Conservation (phyloP, 2,797 vertebrate species). For the Amphiprion clarkii region DNA sequence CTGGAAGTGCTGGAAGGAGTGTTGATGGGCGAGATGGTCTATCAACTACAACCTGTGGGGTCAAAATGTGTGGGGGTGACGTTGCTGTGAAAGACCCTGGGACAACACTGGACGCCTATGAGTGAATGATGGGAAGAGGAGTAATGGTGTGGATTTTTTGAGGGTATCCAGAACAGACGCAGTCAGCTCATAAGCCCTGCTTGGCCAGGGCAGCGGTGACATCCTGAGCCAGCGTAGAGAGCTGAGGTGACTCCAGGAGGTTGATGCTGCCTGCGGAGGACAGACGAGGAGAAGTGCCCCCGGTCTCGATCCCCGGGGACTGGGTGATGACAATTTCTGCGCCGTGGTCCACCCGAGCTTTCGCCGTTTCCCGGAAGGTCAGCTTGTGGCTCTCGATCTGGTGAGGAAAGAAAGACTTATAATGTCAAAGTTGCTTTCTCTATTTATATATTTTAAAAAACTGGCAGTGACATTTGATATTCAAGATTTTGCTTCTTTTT, state of each 20-base stretch:
- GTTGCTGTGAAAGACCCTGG: conserved; percentile 24
- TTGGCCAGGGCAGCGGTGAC: conserved; percentile 96
- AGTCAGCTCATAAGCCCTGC: conserved; percentile 93
- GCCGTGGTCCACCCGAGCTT: conserved; percentile 95
- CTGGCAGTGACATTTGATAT: background rate
- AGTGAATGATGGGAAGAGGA: conserved; percentile 30
- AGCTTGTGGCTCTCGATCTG: conserved; percentile 98
- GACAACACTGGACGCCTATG: conserved; percentile 52
- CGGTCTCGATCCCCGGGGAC: conserved; percentile 88
- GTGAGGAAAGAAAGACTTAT: background rate
- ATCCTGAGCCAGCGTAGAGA: conserved; percentile 95
- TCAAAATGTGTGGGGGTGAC: conserved; percentile 10
- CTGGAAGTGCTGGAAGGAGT: conserved; percentile 51
- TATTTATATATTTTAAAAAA: background rate
- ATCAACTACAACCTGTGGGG: conserved; percentile 42
- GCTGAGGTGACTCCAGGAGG: conserved; percentile 94
- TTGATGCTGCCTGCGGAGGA: conserved; percentile 95
- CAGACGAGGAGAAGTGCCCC: conserved; percentile 90
- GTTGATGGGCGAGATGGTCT: conserved; percentile 36
- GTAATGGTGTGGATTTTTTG: conserved; percentile 8
- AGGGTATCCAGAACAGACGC: background rate
- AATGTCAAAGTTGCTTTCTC: background rate
- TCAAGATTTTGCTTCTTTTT: conserved; percentile 21
- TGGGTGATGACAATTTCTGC: conserved; percentile 92
- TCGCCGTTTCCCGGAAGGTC: conserved; percentile 92